Evolutionary conservation across 1,140 invertebrate genomes (phyloP).

Genomic region (Euura lappo): DNA sequence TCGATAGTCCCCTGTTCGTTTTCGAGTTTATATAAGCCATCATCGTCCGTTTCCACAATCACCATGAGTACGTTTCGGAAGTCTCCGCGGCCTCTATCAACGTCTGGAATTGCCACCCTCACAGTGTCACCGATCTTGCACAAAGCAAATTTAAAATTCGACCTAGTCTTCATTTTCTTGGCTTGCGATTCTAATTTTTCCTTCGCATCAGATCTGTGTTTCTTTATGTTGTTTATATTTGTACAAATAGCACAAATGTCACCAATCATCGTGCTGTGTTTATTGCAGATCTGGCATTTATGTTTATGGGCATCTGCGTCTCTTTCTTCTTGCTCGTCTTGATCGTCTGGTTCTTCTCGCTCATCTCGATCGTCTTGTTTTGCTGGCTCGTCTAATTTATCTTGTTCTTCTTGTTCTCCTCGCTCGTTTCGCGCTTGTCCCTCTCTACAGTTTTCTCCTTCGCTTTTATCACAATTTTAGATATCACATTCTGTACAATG

Average conservation of each 20-base stretch:
- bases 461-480: constrained; percentile 18
- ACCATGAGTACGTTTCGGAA: constrained; percentile 15
- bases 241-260: constrained; percentile 11
- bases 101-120: constrained; percentile 21
- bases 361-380: no score
- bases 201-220: constrained; percentile 19
- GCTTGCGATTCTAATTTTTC: constrained; percentile 22
- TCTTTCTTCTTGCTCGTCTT: no score
- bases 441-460: constrained; percentile 12
- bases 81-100: constrained; percentile 22
- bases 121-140: constrained; percentile 25
- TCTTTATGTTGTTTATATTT: constrained; percentile 20
- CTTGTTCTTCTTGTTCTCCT: no score
- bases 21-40: constrained; percentile 26
- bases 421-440: neutral
- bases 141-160: constrained; percentile 24
- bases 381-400: no score
- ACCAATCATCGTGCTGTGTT: constrained; percentile 13
- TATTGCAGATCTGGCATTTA: neutral
- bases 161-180: constrained; percentile 24
- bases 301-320: constrained; percentile 10
- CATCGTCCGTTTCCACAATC: constrained; percentile 24
- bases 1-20: constrained; percentile 26
- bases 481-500: neutral
- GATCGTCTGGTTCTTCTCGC: no score